Base-by-base conservation (phyloP, 2,113 vertebrate species). In the Chaenocephalus aceratus region DNA sequence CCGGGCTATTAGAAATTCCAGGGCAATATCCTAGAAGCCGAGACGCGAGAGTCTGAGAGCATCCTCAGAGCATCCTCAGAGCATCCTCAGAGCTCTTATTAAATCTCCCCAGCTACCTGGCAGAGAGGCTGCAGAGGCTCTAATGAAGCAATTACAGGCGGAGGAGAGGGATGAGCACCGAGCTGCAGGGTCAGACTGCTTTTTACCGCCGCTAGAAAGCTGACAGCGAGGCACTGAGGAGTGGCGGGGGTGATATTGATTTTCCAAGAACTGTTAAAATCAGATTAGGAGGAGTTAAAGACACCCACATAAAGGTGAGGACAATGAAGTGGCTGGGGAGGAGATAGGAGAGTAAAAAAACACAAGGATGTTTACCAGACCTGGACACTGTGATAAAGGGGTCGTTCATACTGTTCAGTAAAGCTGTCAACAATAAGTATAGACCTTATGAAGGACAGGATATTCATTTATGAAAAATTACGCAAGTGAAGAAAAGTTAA, bases 1-100 rank as follows among this genome's bases (percentile, higher is more conserved):
- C 70, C 68, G 48, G 45, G 84, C 91, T 93, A 94, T 91, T 93
- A 91, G 84, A 91, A 89, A 94, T 93, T 94, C 94, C 89, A 58
- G 61, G 71, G 83, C 85, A 80, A 75, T 83, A 84, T 83, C 86
- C 88, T 76, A 59, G 91, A 86, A 90, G 92, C 86, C 72, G 71
- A 80, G 88, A 85, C 59, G 6, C 73, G 16, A 41, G 82, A 84
- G 65, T 79, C 73, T 84, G 73, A 83, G 84, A 79, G 91, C 77
- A 36, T 83, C 76, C 61, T 77, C 59, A 26, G 66, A 77, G 79
- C 75, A n/a, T n/a, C n/a, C n/a, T n/a, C n/a, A 83, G 84, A 79
- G 91, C 77, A 36, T 83, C 76, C 61, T 77, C 59, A 26, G 66
- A 77, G 79, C 75, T 83, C 76, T 90, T 89, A 92, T 93, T 92